phyloP scores from a whole-genome alignment of 2,113 vertebrate species.

The Lepus europaeus region DNA sequence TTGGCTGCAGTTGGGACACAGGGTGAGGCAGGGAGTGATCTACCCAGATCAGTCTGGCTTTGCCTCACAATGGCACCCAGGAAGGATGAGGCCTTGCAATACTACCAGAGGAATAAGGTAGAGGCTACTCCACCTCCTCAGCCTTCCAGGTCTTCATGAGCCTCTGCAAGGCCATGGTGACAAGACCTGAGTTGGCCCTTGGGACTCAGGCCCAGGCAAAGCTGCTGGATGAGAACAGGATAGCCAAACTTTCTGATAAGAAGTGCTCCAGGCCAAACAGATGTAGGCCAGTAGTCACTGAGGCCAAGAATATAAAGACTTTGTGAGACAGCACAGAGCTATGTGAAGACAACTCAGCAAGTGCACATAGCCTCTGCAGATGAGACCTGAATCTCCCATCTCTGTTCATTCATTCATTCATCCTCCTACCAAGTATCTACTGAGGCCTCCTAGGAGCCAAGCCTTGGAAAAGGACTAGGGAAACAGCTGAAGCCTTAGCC shows the following conservation, averaged over 20 bases:
- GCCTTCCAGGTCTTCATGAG: background rate
- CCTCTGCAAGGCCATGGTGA: background rate
- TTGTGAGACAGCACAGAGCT: background rate
- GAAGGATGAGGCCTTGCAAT: slow-evolving; percentile 51
- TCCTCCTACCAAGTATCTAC: background rate
- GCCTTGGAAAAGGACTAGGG: background rate
- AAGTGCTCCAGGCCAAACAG: background rate
- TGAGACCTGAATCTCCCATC: background rate
- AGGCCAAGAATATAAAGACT: background rate
- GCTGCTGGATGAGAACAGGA: slow-evolving; percentile 39
- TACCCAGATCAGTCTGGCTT: background rate
- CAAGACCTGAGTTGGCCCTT: background rate
- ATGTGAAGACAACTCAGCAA: background rate
- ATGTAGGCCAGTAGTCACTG: background rate
- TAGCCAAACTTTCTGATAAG: slow-evolving; percentile 24
- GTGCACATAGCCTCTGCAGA: background rate
- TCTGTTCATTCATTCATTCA: background rate
- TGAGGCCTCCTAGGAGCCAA: background rate
- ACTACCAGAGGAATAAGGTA: slow-evolving; percentile 43
- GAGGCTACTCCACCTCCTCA: background rate
- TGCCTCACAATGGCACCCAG: slow-evolving; percentile 14
- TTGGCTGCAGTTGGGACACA: background rate
- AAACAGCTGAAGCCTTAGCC: background rate
- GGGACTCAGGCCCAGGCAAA: slow-evolving; percentile 35
- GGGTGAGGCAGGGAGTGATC: background rate